phyloP scores from a whole-genome alignment of 2,113 vertebrate species.

The Salminus brasiliensis region DNA sequence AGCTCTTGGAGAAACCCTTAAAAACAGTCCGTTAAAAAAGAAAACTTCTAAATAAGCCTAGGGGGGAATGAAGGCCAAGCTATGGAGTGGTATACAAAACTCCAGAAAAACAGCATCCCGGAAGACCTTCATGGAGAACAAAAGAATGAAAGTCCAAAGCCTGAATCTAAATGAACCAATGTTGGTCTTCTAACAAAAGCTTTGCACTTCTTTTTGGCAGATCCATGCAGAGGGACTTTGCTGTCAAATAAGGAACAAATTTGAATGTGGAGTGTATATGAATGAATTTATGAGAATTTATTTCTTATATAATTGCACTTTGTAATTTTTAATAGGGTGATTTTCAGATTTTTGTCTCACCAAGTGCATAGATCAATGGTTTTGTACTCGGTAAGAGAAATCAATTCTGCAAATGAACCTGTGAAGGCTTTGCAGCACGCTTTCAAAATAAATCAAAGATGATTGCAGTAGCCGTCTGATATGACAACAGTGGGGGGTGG shows the following conservation, averaged over 20 bases:
- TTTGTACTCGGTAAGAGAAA: too few relatives aligned
- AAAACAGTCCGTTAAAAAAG: neutral
- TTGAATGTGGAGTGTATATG: neutral
- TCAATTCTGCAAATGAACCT: neutral
- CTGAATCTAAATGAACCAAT: constrained; percentile 34
- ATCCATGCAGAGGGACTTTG: constrained; percentile 7
- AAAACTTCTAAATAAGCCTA: neutral
- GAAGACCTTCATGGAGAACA: neutral
- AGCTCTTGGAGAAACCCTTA: neutral
- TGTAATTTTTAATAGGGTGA: neutral
- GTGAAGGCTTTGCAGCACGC: neutral
- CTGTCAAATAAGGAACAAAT: neutral
- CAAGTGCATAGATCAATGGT: neutral
- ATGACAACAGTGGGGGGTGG: neutral
- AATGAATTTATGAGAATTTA: constrained; percentile 29
- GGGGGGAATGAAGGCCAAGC: neutral
- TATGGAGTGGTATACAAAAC: constrained; percentile 1
- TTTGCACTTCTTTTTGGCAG: constrained; percentile 31
- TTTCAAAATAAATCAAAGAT: neutral
- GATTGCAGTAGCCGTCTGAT: neutral
- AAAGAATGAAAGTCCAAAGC: constrained; percentile 41
- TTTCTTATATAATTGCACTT: neutral
- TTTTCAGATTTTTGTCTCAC: neutral
- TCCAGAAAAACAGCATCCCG: neutral
- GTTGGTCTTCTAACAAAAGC: constrained; percentile 24